Percentiles rank a stretch among this genome's conserved stretches.
These are phyloP conservation scores for Harpegnathos saltator DNA, from an alignment of 1,140 invertebrate species.

Conservation along the genomic window DNA sequence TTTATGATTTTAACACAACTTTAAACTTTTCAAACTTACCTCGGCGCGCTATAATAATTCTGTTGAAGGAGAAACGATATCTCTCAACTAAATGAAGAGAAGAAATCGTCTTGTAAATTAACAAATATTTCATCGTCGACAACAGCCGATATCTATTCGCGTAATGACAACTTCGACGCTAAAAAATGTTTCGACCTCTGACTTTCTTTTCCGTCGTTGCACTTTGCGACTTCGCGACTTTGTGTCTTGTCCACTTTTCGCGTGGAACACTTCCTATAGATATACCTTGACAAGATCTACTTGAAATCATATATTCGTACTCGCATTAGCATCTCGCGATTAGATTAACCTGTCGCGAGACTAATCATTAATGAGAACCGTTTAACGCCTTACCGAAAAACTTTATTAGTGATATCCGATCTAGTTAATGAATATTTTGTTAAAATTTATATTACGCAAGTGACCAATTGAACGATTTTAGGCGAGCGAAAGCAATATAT, in stretches of 20 bases:
- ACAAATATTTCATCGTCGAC: not conserved
- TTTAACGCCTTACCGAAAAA: slow-evolving; percentile 25
- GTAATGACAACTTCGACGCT: slow-evolving; percentile 5
- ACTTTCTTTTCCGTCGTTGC: slow-evolving; percentile 21
- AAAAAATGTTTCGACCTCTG: not conserved
- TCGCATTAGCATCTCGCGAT: not conserved
- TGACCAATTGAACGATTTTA: slow-evolving; percentile 3
- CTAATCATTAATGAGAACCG: not conserved
- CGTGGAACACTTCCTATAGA: not conserved
- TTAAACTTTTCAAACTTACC: not conserved
- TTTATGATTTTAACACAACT: not conserved
- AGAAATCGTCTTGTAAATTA: not conserved
- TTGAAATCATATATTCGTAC: not conserved
- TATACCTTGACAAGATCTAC: not conserved
- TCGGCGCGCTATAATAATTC: not conserved
- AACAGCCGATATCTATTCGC: not conserved
- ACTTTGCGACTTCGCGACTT: slow-evolving; percentile 26
- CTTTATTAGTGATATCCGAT: slow-evolving; percentile 11
- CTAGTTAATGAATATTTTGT: not conserved
- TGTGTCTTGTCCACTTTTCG: slow-evolving; percentile 6
- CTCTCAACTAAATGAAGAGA: not conserved
- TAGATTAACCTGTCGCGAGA: slow-evolving; percentile 14
- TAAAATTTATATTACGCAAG: not conserved
- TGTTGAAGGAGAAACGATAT: not conserved
- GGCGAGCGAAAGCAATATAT: not conserved